Evolutionary conservation across 1,140 invertebrate species (phyloP), one percentile per base, ranked within the genome.

Genomic region (Helicoverpa zea): DNA sequence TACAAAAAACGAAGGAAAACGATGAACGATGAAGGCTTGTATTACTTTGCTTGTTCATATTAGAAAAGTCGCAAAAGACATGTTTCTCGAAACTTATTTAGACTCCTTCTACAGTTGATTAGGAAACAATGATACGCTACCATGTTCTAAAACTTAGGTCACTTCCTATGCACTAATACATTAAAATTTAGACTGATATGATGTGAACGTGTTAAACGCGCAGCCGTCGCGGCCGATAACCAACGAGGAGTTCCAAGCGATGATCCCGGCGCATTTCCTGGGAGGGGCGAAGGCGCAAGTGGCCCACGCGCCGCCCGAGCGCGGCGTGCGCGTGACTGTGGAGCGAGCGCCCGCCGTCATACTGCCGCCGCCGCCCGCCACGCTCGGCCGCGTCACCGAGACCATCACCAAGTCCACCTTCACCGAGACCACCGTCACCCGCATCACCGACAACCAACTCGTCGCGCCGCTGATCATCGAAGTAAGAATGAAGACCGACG

Each of bases 351-450:
- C 88, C 94, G 94, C 91, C 58, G 88, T 83, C 66, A 96, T 97
- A 78, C 97, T 98, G 87, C 98, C 98, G 81, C 98, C 98, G 84
- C 96, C 98, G 70, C 98, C 98, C 68, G 97, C 97, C 76, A 96
- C 97, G 79, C 96, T 98, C 87, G 98, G 98, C 91, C 96, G 96
- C 95, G 97, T 98, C 95, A 98, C 98, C 86, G 98, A 99, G 96
- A 98, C 97, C 92, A 98, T 98, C 96, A 98, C 98, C 91, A 98
- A 98, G 96, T 98, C 98, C 90, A 98, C 98, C 76, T 97, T 98
- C 95, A 98, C 98, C 86, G 98, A 99, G 96, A 99, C 98, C 63
- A 98, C 98, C 83, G 98, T 98, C 92, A 99, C 98, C 82, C 96
- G 98, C 86, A 97, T 98, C 92, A 99, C 98, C 82, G 98, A 99